Conservation (phyloP, 2,797 vertebrate species). For the Anas capensis region DNA sequence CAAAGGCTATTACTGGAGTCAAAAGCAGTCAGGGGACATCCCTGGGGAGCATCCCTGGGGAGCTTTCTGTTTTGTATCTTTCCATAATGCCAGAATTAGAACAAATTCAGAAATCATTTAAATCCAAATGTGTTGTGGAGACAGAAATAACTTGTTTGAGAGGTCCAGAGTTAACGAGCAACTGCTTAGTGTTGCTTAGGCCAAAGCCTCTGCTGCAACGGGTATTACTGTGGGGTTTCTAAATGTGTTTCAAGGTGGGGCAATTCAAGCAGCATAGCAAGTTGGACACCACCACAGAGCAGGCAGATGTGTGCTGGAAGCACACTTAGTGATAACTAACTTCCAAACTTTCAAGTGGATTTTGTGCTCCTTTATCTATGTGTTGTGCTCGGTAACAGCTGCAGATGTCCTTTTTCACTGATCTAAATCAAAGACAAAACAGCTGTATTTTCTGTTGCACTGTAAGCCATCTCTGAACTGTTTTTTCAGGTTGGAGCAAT, state of each 20-base stretch:
- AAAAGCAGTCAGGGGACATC: neutral
- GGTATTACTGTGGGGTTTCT: neutral
- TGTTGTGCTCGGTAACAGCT: neutral
- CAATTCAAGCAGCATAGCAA: neutral
- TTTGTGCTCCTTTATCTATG: neutral
- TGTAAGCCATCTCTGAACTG: conserved; percentile 23
- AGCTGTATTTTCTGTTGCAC: neutral
- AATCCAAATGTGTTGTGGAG: neutral
- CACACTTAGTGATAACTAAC: neutral
- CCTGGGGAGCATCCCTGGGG: neutral
- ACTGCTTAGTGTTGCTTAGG: neutral
- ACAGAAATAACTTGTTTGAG: neutral
- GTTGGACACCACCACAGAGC: neutral
- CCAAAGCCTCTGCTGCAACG: neutral
- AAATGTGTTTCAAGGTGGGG: neutral
- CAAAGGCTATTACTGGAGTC: neutral
- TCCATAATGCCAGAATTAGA: neutral
- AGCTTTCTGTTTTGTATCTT: neutral
- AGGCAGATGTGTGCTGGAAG: neutral
- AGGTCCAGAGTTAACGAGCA: neutral
- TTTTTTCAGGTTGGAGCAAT: conserved; percentile 91
- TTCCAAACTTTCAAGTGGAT: neutral
- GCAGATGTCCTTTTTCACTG: neutral
- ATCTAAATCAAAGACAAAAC: neutral
- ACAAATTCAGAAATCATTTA: neutral